Percentiles rank a stretch among this genome's conserved stretches.
Evolutionary conservation across 2,113 vertebrate genomes (phyloP).

Genomic region (Nannospalax galili): DNA sequence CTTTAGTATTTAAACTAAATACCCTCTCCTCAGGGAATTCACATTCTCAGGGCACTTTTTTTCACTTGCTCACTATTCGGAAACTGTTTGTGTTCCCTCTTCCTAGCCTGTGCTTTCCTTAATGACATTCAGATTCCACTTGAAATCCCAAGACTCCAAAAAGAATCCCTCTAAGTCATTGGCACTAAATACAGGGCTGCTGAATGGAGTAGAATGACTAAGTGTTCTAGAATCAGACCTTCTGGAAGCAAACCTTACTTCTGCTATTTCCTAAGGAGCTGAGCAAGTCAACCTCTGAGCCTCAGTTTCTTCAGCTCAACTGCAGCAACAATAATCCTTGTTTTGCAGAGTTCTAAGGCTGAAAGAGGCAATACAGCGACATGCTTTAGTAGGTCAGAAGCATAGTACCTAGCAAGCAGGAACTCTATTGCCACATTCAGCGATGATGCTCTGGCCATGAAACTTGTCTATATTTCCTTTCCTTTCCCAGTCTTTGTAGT

Average conservation of each 20-base stretch:
- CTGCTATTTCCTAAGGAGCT: not conserved
- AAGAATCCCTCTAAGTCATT: not conserved
- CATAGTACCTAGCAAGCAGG: not conserved
- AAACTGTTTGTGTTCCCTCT: not conserved
- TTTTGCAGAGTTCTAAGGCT: not conserved
- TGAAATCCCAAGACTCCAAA: not conserved
- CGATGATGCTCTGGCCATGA: not conserved
- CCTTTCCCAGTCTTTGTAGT: not conserved
- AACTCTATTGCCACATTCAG: not conserved
- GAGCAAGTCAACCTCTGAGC: not conserved
- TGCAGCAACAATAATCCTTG: not conserved
- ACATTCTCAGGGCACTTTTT: not conserved
- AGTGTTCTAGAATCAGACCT: not conserved
- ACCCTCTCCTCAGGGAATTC: not conserved
- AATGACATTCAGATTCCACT: not conserved
- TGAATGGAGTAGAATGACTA: not conserved
- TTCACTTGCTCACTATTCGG: not conserved
- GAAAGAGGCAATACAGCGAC: not conserved
- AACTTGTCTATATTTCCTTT: not conserved
- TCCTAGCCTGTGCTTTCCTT: not conserved
- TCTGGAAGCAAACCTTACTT: not conserved
- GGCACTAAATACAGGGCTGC: not conserved
- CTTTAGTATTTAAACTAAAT: not conserved
- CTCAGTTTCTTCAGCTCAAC: not conserved
- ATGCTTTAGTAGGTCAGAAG: not conserved